Percentiles rank a stretch among this genome's conserved stretches.
Evolutionary conservation across 92 coral and sea anemone genomes (phyloP).

Genomic region (Parazoanthus atlanticus): DNA sequence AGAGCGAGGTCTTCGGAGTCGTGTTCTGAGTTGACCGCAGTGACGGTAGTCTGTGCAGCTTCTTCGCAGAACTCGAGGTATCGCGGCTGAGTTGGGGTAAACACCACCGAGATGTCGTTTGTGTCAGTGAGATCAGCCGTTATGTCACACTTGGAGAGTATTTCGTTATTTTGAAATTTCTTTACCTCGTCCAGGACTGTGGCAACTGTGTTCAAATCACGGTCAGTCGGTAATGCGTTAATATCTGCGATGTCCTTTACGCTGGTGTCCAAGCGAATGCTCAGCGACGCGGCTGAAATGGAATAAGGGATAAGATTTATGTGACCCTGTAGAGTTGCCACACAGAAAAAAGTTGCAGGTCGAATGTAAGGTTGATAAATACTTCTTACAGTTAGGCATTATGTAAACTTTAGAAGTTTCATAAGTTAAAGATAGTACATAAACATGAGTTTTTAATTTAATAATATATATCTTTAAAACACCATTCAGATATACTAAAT

Average conservation of each 20-base stretch:
- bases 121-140: conserved; percentile 80
- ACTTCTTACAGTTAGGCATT: no score
- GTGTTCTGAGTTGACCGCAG: conserved; percentile 59
- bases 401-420: no score
- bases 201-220: conserved; percentile 59
- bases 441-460: no score
- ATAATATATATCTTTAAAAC: no score
- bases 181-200: conserved; percentile 55
- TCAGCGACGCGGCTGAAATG: conserved; percentile 66
- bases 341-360: background rate
- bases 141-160: conserved; percentile 58
- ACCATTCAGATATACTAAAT: no score
- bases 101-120: conserved; percentile 74
- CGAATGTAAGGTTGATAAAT: background rate
- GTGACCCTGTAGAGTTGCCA: background rate
- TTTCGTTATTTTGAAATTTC: conserved; percentile 49
- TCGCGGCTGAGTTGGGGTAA: conserved; percentile 53
- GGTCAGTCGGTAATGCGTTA: conserved; percentile 33
- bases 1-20: conserved; percentile 56
- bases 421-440: no score
- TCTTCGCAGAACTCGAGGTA: conserved; percentile 59
- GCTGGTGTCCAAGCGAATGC: conserved; percentile 77
- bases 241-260: conserved; percentile 66
- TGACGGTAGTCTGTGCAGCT: conserved; percentile 62
- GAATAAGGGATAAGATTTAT: background rate